phyloP scores from a whole-genome alignment of 2,888 invertebrate species.

The Zootermopsis nevadensis region DNA sequence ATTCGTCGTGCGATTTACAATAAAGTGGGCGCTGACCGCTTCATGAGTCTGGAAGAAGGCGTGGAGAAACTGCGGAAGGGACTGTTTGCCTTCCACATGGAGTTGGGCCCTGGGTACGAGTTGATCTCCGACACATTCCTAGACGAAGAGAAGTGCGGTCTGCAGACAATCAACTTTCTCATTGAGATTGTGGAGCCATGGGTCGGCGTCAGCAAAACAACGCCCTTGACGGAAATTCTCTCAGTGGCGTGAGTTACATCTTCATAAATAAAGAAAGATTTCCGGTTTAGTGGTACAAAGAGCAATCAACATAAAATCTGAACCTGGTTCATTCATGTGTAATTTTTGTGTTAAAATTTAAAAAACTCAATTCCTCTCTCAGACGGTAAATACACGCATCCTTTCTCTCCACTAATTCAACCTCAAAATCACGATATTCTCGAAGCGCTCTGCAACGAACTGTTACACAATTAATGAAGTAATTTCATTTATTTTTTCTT shows the following conservation, averaged over 20 bases:
- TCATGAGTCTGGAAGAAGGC: constrained; percentile 65
- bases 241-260: constrained; percentile 70
- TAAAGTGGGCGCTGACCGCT: constrained; percentile 66
- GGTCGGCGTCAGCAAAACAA: constrained; percentile 72
- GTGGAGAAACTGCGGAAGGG: constrained; percentile 64
- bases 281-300: too few relatives aligned
- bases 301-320: too few relatives aligned
- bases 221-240: constrained; percentile 71
- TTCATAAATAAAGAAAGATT: too few relatives aligned
- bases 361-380: too few relatives aligned
- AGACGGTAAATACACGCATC: too few relatives aligned
- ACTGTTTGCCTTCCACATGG: constrained; percentile 76
- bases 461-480: too few relatives aligned
- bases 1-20: constrained; percentile 66
- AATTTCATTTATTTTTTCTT: too few relatives aligned
- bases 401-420: too few relatives aligned
- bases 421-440: too few relatives aligned
- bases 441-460: too few relatives aligned
- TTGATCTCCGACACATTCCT: constrained; percentile 74
- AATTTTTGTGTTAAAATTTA: too few relatives aligned
- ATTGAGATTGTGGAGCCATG: constrained; percentile 72
- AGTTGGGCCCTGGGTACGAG: constrained; percentile 74
- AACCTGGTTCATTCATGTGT: too few relatives aligned
- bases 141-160: constrained; percentile 77
- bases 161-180: constrained; percentile 70